phyloP scores from a whole-genome alignment of 1,140 invertebrate species.

The Diachasmimorpha longicaudata region DNA sequence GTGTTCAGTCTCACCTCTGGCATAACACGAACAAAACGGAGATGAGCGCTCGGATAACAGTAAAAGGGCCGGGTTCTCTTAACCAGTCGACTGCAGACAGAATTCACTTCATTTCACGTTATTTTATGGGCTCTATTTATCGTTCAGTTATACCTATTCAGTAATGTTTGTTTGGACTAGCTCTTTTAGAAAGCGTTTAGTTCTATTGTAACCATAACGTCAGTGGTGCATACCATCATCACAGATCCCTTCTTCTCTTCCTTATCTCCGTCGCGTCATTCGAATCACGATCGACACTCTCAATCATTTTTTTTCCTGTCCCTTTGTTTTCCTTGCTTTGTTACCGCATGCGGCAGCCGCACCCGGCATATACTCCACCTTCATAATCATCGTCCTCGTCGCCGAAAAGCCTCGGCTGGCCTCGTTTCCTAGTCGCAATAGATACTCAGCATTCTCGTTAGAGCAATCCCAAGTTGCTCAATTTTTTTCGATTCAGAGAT shows the following conservation, averaged over 20 bases:
- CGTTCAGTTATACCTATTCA: background rate
- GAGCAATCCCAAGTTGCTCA: constrained; percentile 12
- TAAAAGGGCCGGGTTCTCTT: constrained; percentile 39
- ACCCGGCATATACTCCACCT: background rate
- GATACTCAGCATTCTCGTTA: background rate
- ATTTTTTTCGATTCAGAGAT: constrained; percentile 7
- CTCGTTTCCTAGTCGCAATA: background rate
- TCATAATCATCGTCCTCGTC: background rate
- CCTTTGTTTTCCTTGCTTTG: background rate
- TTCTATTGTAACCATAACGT: background rate
- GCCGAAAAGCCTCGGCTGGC: constrained; percentile 5
- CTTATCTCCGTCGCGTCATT: background rate
- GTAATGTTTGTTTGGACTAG: background rate
- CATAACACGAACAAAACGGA: constrained; percentile 42
- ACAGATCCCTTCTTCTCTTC: background rate
- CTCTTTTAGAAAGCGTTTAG: constrained; percentile 23
- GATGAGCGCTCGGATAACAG: constrained; percentile 38
- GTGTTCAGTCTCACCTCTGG: constrained; percentile 38
- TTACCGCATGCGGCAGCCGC: background rate
- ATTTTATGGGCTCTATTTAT: constrained; percentile 3
- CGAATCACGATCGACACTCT: constrained; percentile 18
- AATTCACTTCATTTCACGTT: background rate
- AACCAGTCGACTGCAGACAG: background rate
- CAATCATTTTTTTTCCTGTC: constrained; percentile 8
- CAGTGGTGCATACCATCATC: background rate